Evolutionary conservation across 2,113 vertebrate genomes (phyloP).

Genomic region (Eclectus roratus): DNA sequence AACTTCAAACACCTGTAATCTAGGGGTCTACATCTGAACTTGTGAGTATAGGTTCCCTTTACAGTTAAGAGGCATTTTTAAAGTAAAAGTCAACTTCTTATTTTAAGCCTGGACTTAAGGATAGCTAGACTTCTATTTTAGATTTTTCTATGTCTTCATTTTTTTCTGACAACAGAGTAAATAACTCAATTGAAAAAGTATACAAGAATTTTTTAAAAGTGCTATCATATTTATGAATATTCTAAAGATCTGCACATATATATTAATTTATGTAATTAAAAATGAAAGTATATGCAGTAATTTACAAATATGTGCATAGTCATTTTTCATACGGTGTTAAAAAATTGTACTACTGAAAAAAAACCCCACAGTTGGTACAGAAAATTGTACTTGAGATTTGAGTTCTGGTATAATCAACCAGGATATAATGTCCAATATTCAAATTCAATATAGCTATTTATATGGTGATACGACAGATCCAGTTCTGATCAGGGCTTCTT

Average conservation of each 20-base stretch:
- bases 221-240: not conserved
- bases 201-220: not conserved
- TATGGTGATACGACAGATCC: not conserved
- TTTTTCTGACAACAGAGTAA: not conserved
- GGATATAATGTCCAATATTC: not conserved
- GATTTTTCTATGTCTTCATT: not conserved
- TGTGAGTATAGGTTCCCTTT: not conserved
- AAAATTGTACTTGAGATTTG: not conserved
- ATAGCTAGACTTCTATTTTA: not conserved
- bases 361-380: accelerated
- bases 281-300: not conserved
- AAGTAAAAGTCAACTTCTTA: not conserved
- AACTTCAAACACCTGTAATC: not conserved
- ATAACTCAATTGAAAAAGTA: not conserved
- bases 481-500: not conserved
- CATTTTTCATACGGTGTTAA: not conserved
- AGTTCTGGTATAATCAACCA: not conserved
- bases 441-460: not conserved
- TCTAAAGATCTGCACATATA: not conserved
- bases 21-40: not conserved
- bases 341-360: not conserved
- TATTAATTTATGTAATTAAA: not conserved
- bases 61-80: not conserved
- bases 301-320: not conserved
- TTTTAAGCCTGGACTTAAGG: not conserved